Conservation (phyloP, 2,113 vertebrate species). For the Percina caprodes region DNA sequence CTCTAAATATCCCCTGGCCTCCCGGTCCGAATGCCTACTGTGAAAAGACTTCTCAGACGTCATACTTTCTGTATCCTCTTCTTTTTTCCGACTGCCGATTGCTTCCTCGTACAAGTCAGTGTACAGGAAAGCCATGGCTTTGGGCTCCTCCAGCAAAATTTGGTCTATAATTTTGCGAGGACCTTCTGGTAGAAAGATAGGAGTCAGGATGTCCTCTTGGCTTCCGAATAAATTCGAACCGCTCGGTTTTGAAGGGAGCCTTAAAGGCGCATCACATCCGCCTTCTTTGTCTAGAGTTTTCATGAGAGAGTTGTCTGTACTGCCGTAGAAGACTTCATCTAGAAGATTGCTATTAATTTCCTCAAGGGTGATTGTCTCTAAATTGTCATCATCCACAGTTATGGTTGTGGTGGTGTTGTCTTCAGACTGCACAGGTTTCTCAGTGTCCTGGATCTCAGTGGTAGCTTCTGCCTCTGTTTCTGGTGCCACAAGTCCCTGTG, state of each 20-base stretch:
- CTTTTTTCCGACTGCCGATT: slow-evolving; percentile 80
- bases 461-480: slow-evolving; percentile 44
- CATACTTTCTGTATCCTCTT: slow-evolving; percentile 87
- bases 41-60: slow-evolving; percentile 89
- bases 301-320: slow-evolving; percentile 30
- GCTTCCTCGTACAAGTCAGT: slow-evolving; percentile 92
- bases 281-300: slow-evolving; percentile 58
- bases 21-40: slow-evolving; percentile 88
- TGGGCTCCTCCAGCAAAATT: slow-evolving; percentile 90
- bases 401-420: background rate
- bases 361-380: slow-evolving; percentile 72
- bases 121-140: slow-evolving; percentile 92
- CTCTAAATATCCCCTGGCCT: slow-evolving; percentile 93
- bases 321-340: slow-evolving; percentile 91
- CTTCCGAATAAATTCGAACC: slow-evolving; percentile 87
- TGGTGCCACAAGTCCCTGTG: slow-evolving; percentile 45
- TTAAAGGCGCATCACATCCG: slow-evolving; percentile 19
- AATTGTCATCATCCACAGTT: slow-evolving; percentile 52
- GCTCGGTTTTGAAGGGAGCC: slow-evolving; percentile 76
- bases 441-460: slow-evolving; percentile 30
- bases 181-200: slow-evolving; percentile 87
- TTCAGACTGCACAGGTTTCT: slow-evolving; percentile 14
- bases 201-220: slow-evolving; percentile 88
- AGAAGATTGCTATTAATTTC: slow-evolving; percentile 85
- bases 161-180: slow-evolving; percentile 87